These are phyloP conservation scores for Lepeophtheirus nordmannii DNA, from an alignment of 2,888 invertebrate genomes.

Conservation along the genomic window DNA sequence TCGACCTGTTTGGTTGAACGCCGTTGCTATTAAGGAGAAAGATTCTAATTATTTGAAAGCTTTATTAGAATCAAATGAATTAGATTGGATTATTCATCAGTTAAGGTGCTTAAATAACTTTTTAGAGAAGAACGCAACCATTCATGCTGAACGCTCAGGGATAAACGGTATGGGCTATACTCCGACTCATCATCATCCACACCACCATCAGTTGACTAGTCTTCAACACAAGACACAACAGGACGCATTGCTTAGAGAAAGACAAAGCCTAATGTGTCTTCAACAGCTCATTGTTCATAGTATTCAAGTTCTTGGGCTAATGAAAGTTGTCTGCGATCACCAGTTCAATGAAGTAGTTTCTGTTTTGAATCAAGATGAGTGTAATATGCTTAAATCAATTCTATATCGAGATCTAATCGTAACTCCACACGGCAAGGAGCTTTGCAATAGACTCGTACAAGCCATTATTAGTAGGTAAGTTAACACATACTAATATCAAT, in stretches of 20 bases:
- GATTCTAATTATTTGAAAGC: constrained; percentile 45
- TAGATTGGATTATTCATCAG: constrained; percentile 54
- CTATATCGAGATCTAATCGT: constrained; percentile 14
- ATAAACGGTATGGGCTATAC: constrained; percentile 9
- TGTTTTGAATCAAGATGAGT: constrained; percentile 6
- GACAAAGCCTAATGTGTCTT: constrained; percentile 13
- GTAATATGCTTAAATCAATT: constrained; percentile 10
- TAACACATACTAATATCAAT: background rate
- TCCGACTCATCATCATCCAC: constrained; percentile 29
- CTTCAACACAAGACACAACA: constrained; percentile 22
- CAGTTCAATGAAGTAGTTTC: constrained; percentile 57
- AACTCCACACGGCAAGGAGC: constrained; percentile 7
- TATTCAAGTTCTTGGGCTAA: constrained; percentile 62
- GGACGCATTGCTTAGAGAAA: constrained; percentile 20
- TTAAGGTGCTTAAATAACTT: constrained; percentile 58
- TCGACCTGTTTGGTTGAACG: constrained; percentile 69
- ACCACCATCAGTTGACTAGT: constrained; percentile 1
- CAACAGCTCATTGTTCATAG: constrained; percentile 18
- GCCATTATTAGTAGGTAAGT: constrained; percentile 5
- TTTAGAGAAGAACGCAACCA: constrained; percentile 50
- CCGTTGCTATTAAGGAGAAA: constrained; percentile 30
- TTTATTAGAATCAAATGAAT: constrained; percentile 51
- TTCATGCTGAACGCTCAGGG: background rate
- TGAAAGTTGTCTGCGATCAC: constrained; percentile 83
- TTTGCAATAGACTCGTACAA: constrained; percentile 15